Evolutionary conservation across 2,797 vertebrate species (phyloP), one percentile per base, ranked within the genome.

Genomic region (Parauchenoglanis punctatus): DNA sequence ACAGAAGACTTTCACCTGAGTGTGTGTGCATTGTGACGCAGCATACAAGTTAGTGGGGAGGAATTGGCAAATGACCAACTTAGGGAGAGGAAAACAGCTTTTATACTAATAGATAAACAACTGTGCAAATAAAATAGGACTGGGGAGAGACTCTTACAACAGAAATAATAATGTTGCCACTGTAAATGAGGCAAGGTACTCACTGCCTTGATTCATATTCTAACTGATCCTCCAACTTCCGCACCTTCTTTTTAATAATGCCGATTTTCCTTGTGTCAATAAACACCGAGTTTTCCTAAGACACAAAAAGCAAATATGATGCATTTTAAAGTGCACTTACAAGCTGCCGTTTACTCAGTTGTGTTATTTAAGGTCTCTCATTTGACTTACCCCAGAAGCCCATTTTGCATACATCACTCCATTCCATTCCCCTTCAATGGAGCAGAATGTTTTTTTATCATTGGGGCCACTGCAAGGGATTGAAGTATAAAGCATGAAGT

Each of bases 371-470:
- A 63, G 17, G 25, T 75, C 4, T 54, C 6, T 68, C 44, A 28
- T 85, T n/a, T 46, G 70, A 94, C 96, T 97, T 96, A 99, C 99
- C 97, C 98, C 99, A 65, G 97, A 96, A 72, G 96, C 93, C 93
- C 96, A 97, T 93, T 99, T 99, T 91, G 97, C 95, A 54, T 97
- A 99, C 99, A 99, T 99, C 91, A 99, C 95, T 89, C 98, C 98
- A 49, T 99, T 99, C 99, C 98, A 99, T 92, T 99, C 99, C 86
- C 99, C 98, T 95, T 99, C 99, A 88, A 99, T 93, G 80, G 97
- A 98, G 93, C 95, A 98, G 94, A 97, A 97, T 83, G 98, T 97
- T 94, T 99, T 99, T 96, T 99, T 99, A 92, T 99, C 99, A 91
- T 97, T 98, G 1, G 98, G 99, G 91, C 98, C 90, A 92, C 99